A percentile compares a stretch with the other conserved stretches of the same genome.
phyloP scores from a whole-genome alignment of 1,140 invertebrate genomes.

The Papilio aristodemus region DNA sequence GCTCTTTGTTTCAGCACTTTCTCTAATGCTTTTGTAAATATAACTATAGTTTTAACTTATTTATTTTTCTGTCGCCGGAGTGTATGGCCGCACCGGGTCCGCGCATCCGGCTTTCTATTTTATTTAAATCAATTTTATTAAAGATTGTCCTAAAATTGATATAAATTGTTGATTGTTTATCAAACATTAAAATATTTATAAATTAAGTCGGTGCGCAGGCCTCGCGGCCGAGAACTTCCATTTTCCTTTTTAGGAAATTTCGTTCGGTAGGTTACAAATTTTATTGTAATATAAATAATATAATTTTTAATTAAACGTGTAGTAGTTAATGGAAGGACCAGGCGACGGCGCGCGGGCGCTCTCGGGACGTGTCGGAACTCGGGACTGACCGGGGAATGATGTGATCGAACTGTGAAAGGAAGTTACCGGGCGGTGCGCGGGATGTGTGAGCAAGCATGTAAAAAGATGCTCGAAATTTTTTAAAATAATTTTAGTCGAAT shows the following conservation, averaged over 20 bases:
- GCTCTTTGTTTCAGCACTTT: conserved; percentile 60
- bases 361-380: conserved; percentile 75
- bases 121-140: conserved; percentile 14
- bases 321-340: conserved; percentile 77
- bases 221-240: conserved; percentile 40
- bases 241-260: conserved; percentile 77
- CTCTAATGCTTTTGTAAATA: conserved; percentile 79
- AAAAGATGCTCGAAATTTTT: conserved; percentile 71
- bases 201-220: conserved; percentile 23
- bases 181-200: conserved; percentile 26
- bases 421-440: conserved; percentile 75
- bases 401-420: conserved; percentile 52
- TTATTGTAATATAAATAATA: conserved; percentile 76
- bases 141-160: conserved; percentile 25
- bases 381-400: conserved; percentile 67
- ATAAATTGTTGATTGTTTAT: conserved; percentile 29
- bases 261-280: conserved; percentile 79
- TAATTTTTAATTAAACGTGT: conserved; percentile 63
- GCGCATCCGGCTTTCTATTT: conserved; percentile 32
- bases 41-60: conserved; percentile 77
- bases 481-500: conserved; percentile 76
- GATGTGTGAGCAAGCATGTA: conserved; percentile 79
- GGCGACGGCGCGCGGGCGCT: conserved; percentile 68
- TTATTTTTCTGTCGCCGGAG: conserved; percentile 65
- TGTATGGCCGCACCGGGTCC: conserved; percentile 43